Percentiles rank a stretch among this genome's conserved stretches.
phyloP scores from a whole-genome alignment of 2,113 vertebrate genomes.

The Trochalopteron elliotii region DNA sequence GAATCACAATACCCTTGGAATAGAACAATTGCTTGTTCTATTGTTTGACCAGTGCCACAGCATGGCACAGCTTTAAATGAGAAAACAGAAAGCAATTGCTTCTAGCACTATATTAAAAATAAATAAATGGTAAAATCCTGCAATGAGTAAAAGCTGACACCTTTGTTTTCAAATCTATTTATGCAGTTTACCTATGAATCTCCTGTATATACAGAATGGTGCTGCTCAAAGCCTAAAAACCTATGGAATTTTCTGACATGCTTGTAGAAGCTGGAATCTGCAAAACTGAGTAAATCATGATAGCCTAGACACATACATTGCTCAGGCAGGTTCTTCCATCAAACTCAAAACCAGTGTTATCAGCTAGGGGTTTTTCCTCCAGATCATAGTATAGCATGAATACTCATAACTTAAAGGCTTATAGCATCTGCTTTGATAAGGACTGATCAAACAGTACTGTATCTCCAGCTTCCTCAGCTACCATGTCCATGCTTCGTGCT shows the following conservation, averaged over 20 bases:
- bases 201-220: neutral
- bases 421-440: neutral
- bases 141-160: neutral
- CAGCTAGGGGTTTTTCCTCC: rapidly evolving
- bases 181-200: neutral
- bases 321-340: neutral
- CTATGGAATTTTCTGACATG: neutral
- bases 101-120: neutral
- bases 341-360: neutral
- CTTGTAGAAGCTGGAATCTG: neutral
- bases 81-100: neutral
- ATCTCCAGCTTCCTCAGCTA: neutral
- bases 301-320: neutral
- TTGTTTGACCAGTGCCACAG: neutral
- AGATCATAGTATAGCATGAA: neutral
- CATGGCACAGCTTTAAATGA: neutral
- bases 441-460: neutral
- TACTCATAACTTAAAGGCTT: neutral
- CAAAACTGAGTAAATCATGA: neutral
- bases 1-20: neutral
- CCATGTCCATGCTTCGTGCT: neutral
- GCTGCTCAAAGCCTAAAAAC: neutral
- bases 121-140: neutral
- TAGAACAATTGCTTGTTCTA: neutral
- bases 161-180: neutral